phyloP scores from a whole-genome alignment of 2,888 invertebrate genomes.

The Hololepta plana region DNA sequence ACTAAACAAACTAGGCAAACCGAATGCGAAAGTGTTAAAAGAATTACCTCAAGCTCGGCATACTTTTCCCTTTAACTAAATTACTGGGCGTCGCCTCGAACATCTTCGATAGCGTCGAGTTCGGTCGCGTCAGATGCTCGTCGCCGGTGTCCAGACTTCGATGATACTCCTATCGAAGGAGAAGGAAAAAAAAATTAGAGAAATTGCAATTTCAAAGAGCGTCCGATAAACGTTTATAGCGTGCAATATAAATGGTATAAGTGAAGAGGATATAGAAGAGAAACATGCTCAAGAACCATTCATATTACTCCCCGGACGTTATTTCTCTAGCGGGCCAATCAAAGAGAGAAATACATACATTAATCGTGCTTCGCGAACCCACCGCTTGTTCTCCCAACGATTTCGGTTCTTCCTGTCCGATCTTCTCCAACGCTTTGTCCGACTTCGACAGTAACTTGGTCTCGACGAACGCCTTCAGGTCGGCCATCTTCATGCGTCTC shows the following conservation, averaged over 20 bases:
- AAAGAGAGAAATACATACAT: slow-evolving; percentile 20
- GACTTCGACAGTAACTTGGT: slow-evolving; percentile 81
- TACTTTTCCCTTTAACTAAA: slow-evolving; percentile 85
- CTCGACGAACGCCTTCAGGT: slow-evolving; percentile 80
- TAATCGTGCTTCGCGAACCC: slow-evolving; percentile 30
- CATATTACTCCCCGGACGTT: slow-evolving; percentile 3
- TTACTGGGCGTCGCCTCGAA: slow-evolving; percentile 36
- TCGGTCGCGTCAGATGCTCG: slow-evolving; percentile 51
- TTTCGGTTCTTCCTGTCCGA: slow-evolving; percentile 59
- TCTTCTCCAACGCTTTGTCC: slow-evolving; percentile 78
- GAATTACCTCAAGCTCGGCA: slow-evolving; percentile 90
- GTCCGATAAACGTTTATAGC: no score
- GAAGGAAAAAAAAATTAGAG: slow-evolving; percentile 4
- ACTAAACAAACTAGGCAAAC: no score
- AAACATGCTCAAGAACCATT: slow-evolving; percentile 1
- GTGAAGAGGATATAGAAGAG: background rate
- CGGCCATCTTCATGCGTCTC: slow-evolving; percentile 80
- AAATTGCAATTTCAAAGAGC: background rate
- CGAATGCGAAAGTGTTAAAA: no score
- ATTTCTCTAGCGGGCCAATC: background rate
- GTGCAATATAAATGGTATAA: background rate
- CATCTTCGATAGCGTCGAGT: slow-evolving; percentile 44
- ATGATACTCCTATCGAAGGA: slow-evolving; percentile 52
- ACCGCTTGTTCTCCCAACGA: slow-evolving; percentile 43
- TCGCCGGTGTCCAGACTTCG: slow-evolving; percentile 69